Percentiles rank a stretch among this genome's conserved stretches.
Conservation (phyloP, 2,113 vertebrate species). For the Camelus bactrianus region DNA sequence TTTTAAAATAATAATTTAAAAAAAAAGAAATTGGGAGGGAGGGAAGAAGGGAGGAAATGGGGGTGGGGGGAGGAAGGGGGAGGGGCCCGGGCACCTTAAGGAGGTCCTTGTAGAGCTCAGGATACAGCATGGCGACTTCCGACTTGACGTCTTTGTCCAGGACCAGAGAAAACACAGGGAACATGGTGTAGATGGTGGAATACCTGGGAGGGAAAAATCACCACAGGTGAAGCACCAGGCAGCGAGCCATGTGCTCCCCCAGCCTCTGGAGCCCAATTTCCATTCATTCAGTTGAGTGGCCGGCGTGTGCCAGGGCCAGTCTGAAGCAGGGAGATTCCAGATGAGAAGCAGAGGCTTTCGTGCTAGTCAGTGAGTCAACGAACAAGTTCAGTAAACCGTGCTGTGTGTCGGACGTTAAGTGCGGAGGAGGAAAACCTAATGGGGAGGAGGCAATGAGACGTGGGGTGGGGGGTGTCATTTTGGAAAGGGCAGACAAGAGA, state of each 20-base stretch:
- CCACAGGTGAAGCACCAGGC: background rate
- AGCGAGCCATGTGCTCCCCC: fast-evolving
- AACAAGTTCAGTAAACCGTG: background rate
- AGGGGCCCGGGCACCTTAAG: constrained; percentile 90
- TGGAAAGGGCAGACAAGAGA: background rate
- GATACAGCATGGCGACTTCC: constrained; percentile 98
- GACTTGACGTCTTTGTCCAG: constrained; percentile 99
- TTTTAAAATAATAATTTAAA: too few species aligned
- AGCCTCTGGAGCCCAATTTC: background rate
- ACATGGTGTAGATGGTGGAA: constrained; percentile 99
- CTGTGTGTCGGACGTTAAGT: fast-evolving
- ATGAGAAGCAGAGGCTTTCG: background rate
- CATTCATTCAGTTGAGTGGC: fast-evolving
- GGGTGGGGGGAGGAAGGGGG: fast-evolving
- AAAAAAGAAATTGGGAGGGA: too few species aligned
- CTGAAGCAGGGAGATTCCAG: fast-evolving
- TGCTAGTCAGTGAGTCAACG: fast-evolving
- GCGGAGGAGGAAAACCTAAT: fast-evolving
- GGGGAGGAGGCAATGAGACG: background rate
- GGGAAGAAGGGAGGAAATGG: fast-evolving
- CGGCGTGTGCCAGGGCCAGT: fast-evolving
- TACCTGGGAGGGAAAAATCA: constrained; percentile 87
- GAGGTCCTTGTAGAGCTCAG: constrained; percentile 98
- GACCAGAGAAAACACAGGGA: constrained; percentile 98
- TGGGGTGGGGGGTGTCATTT: background rate